Conservation (phyloP, 2,113 vertebrate genomes). For the Tachycineta bicolor region DNA sequence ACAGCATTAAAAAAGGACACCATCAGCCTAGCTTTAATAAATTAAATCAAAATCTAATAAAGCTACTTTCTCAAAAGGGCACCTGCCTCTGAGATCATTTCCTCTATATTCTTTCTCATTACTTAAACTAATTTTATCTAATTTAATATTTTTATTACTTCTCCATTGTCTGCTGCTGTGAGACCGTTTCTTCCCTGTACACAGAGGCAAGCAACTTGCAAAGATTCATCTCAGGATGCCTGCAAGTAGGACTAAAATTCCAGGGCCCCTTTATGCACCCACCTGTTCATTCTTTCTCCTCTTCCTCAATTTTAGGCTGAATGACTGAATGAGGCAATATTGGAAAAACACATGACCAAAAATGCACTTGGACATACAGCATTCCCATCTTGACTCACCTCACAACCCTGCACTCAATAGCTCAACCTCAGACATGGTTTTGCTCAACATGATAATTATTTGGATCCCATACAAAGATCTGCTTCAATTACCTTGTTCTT, state of each 20-base stretch:
- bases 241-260: background rate
- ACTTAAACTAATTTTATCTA: slow-evolving; percentile 61
- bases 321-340: background rate
- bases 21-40: slow-evolving; percentile 31
- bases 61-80: slow-evolving; percentile 54
- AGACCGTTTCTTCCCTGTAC: background rate
- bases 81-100: slow-evolving; percentile 63
- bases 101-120: slow-evolving; percentile 52
- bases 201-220: background rate
- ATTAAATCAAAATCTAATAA: slow-evolving; percentile 62
- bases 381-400: background rate
- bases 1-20: slow-evolving; percentile 34
- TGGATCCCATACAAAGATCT: background rate
- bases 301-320: background rate
- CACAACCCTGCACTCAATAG: background rate
- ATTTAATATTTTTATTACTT: slow-evolving; percentile 61
- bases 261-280: background rate
- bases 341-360: background rate
- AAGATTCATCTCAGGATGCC: background rate
- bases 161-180: background rate
- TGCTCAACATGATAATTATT: background rate
- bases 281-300: background rate
- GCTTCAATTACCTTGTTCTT: background rate
- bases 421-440: background rate
- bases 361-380: background rate